These are phyloP conservation scores for Carcinoscorpius rotundicauda DNA, from an alignment of 1,140 invertebrate species.

Conservation along the genomic window DNA sequence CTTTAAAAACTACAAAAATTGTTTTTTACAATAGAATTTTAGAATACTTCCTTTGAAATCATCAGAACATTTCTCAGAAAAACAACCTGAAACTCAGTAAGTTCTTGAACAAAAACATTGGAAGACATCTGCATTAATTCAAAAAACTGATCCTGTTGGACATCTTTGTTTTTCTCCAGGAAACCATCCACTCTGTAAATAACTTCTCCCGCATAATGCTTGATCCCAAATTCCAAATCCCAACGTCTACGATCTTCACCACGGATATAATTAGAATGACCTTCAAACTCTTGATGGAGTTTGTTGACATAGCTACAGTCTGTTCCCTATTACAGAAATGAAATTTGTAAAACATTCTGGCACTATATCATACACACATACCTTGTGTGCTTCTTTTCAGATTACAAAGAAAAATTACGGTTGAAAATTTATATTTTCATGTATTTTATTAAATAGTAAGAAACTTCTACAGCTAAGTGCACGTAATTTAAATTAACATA, in stretches of 20 bases:
- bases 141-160: constrained; percentile 89
- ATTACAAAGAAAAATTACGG: too few relatives aligned
- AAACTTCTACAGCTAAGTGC: too few relatives aligned
- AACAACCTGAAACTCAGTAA: constrained; percentile 54
- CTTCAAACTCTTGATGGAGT: constrained; percentile 76
- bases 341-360: too few relatives aligned
- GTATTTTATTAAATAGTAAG: too few relatives aligned
- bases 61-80: too few relatives aligned
- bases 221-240: constrained; percentile 82
- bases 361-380: too few relatives aligned
- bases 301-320: constrained; percentile 81
- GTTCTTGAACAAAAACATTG: constrained; percentile 74
- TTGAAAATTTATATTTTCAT: too few relatives aligned
- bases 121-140: constrained; percentile 76
- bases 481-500: too few relatives aligned
- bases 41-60: too few relatives aligned
- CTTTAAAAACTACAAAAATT: too few relatives aligned
- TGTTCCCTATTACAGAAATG: constrained; percentile 43
- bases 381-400: too few relatives aligned
- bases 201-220: constrained; percentile 90
- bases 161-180: constrained; percentile 92
- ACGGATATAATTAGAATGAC: constrained; percentile 74
- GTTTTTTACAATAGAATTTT: too few relatives aligned
- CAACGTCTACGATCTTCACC: constrained; percentile 71
- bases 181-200: constrained; percentile 86